Evolutionary conservation across 92 coral and sea anemone genomes (phyloP).

Genomic region (Umimayanthus kanabou): DNA sequence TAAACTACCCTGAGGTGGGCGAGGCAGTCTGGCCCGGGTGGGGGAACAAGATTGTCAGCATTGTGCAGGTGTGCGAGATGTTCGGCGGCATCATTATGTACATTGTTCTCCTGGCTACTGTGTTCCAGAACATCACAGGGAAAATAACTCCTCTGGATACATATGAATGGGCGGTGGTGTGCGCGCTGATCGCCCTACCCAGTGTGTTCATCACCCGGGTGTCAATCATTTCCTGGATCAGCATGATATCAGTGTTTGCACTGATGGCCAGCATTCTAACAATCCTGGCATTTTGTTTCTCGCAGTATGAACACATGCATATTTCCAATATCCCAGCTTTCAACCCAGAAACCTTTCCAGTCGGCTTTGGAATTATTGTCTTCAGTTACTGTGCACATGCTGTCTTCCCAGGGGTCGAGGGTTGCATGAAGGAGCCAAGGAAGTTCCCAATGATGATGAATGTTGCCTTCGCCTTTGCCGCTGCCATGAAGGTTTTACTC

Average conservation of each 20-base stretch:
- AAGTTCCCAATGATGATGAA: conserved; percentile 88
- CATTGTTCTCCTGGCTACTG: conserved; percentile 87
- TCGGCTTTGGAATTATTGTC: conserved; percentile 88
- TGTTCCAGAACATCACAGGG: conserved; percentile 69
- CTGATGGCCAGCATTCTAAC: conserved; percentile 70
- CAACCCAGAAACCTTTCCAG: conserved; percentile 68
- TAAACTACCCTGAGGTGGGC: conserved; percentile 89
- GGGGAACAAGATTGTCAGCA: conserved; percentile 87
- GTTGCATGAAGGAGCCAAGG: conserved; percentile 85
- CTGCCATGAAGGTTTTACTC: conserved; percentile 67
- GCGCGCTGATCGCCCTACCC: conserved; percentile 77
- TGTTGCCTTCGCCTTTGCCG: conserved; percentile 73
- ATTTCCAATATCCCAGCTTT: conserved; percentile 71
- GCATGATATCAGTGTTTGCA: conserved; percentile 87
- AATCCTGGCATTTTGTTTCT: conserved; percentile 76
- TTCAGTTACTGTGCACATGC: conserved; percentile 95
- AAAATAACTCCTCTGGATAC: conserved; percentile 65
- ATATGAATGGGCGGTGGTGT: conserved; percentile 85
- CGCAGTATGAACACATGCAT: conserved; percentile 65
- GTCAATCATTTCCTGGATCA: conserved; percentile 89
- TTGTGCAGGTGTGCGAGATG: conserved; percentile 92
- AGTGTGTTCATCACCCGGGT: conserved; percentile 83
- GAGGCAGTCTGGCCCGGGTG: conserved; percentile 92
- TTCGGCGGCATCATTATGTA: conserved; percentile 87
- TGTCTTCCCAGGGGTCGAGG: conserved; percentile 89